Conservation (phyloP, 2,797 vertebrate species). For the Coregonus suidteri region DNA sequence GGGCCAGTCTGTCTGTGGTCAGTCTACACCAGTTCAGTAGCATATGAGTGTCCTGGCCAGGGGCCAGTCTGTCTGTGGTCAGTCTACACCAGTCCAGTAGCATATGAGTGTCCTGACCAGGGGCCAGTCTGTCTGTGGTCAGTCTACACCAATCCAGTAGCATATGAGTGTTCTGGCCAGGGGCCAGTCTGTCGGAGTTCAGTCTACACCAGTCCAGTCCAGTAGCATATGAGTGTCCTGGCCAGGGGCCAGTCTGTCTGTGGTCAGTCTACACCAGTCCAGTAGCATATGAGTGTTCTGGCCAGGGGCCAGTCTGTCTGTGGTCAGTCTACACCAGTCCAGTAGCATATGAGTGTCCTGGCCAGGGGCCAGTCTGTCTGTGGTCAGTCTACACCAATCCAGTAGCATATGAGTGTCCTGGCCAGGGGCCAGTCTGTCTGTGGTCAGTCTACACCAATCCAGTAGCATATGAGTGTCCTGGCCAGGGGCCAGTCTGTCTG, state of each 20-base stretch:
- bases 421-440: slow-evolving; percentile 48
- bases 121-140: slow-evolving; percentile 53
- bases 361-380: slow-evolving; percentile 49
- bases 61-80: slow-evolving; percentile 52
- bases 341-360: slow-evolving; percentile 16
- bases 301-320: slow-evolving; percentile 50
- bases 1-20: slow-evolving; percentile 52
- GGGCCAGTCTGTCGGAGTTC: slow-evolving; percentile 54
- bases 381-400: slow-evolving; percentile 44
- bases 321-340: slow-evolving; percentile 35
- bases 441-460: slow-evolving; percentile 32
- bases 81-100: slow-evolving; percentile 25
- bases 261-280: slow-evolving; percentile 36
- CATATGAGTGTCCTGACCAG: slow-evolving; percentile 18
- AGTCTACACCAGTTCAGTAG: slow-evolving; percentile 24
- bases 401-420: slow-evolving; percentile 11
- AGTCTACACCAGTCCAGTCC: slow-evolving; percentile 28
- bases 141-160: slow-evolving; percentile 26
- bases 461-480: slow-evolving; percentile 18
- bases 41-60: slow-evolving; percentile 16
- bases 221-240: slow-evolving; percentile 17
- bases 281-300: slow-evolving; percentile 17
- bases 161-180: slow-evolving; percentile 18
- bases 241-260: slow-evolving; percentile 50
- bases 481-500: slow-evolving; percentile 49